phyloP scores from a whole-genome alignment of 23 tunicate genomes.

The Pegea sp. region DNA sequence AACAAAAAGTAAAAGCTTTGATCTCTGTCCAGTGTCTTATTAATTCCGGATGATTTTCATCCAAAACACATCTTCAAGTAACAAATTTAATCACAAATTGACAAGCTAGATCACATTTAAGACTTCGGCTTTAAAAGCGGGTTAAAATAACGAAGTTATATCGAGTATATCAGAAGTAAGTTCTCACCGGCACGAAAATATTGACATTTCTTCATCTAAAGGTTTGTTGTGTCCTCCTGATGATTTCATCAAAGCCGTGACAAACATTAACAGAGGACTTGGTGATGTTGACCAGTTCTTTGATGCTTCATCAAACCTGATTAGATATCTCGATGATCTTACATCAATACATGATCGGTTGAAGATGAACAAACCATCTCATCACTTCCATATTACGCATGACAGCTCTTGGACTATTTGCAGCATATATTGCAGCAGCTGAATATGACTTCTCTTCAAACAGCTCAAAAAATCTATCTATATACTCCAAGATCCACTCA shows the following conservation, averaged over 20 bases:
- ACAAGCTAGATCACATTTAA: slow-evolving; percentile 4
- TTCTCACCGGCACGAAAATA: slow-evolving; percentile 5
- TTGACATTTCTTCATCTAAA: slow-evolving; percentile 38
- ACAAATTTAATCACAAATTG: not conserved
- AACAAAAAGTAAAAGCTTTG: slow-evolving; percentile 23
- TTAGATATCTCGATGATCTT: not conserved
- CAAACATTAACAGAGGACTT: slow-evolving; percentile 50
- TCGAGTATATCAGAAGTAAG: not conserved
- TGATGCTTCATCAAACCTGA: slow-evolving; percentile 46
- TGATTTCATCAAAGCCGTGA: slow-evolving; percentile 69
- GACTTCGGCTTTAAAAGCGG: not conserved
- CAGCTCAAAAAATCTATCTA: slow-evolving; percentile 64
- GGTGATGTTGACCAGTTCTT: slow-evolving; percentile 22
- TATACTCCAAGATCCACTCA: slow-evolving; percentile 73
- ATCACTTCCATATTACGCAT: slow-evolving; percentile 42
- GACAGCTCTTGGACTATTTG: slow-evolving; percentile 85
- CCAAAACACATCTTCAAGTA: slow-evolving; percentile 38
- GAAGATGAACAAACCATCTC: slow-evolving; percentile 11
- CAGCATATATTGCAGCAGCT: slow-evolving; percentile 76
- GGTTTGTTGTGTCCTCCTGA: slow-evolving; percentile 37
- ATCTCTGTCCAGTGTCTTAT: slow-evolving; percentile 48
- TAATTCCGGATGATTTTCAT: slow-evolving; percentile 65
- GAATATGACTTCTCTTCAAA: slow-evolving; percentile 34
- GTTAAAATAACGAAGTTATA: not conserved
- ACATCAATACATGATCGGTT: not conserved